Base-by-base conservation (phyloP, 2,888 invertebrate genomes). In the Gryllus longicercus region DNA sequence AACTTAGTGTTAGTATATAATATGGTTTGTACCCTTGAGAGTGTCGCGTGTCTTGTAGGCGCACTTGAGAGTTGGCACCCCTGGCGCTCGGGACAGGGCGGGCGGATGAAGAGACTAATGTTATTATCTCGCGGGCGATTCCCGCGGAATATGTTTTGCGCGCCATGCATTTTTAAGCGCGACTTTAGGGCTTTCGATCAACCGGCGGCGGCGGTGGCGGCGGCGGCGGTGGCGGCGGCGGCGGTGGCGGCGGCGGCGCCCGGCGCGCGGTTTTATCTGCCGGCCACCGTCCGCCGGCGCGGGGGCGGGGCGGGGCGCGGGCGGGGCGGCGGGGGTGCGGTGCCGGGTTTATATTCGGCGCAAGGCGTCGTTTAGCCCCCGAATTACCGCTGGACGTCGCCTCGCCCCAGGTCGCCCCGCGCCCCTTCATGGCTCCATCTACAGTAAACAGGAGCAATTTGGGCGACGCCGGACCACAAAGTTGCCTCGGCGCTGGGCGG, bases 81-180 rank as follows among this genome's bases (percentile, higher is more conserved):
- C 63, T 63, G 63, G 0, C 38, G 38, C 38, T 38, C 38, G 38
- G 38, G 38, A 38, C 38, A 38, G 38, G 38, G 38, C 38, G 38
- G 38, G 38, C 38, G 63, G 63, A 63, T 63, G 63, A 63, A 63
- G 63, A 63, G 63, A 63, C 63, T 63, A 63, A 63, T 63, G 63
- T 63, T 63, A 63, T 63, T 63, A 63, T 63, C 63, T 63, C 63
- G 63, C 63, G 63, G 63, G 63, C 63, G 63, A 63, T 63, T 18
- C 63, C 63, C 63, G 63, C 63, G 16, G 63, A 18, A 63, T 63
- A 63, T 63, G 63, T n/a, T 63, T 63, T 63, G 63, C 63, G n/a
- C 63, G 63, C 63, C 63, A 63, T 63, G 63, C 63, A 63, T 63
- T 63, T 63, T 63, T 63, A 63, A 63, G 63, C 63, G n/a, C 63